These are phyloP conservation scores for Saturnia japonica DNA, from an alignment of 2,888 invertebrate genomes.

Conservation along the genomic window DNA sequence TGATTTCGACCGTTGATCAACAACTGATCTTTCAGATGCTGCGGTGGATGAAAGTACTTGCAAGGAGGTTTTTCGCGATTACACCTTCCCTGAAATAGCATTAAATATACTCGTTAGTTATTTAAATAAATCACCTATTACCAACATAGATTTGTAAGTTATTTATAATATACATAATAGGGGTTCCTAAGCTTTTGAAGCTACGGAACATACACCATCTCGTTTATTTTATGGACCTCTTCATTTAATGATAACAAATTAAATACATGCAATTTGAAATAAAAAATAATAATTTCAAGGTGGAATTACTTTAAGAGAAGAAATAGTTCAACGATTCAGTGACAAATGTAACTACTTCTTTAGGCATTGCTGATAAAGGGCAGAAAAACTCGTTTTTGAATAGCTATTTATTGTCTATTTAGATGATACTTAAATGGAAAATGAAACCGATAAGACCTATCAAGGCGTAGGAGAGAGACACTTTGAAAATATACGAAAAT, in stretches of 20 bases:
- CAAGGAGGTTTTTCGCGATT: slow-evolving; percentile 99
- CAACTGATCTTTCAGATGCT: slow-evolving; percentile 99
- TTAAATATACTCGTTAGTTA: slow-evolving; percentile 10
- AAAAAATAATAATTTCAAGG: too few species aligned
- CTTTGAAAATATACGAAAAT: slow-evolving; percentile 55
- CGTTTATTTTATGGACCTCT: too few species aligned
- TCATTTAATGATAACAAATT: too few species aligned
- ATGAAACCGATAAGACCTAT: slow-evolving; percentile 53
- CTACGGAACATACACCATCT: too few species aligned
- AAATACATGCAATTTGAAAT: too few species aligned
- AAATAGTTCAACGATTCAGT: too few species aligned
- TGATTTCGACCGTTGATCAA: slow-evolving; percentile 99
- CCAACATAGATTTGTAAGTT: not conserved
- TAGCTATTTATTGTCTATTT: slow-evolving; percentile 17
- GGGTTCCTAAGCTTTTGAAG: too few species aligned
- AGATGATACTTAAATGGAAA: slow-evolving; percentile 42
- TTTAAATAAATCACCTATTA: not conserved
- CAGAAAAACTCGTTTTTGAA: not conserved
- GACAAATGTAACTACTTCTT: too few species aligned
- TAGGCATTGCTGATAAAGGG: not conserved
- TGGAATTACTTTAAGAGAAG: too few species aligned
- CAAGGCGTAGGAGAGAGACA: slow-evolving; percentile 40
- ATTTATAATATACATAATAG: not conserved
- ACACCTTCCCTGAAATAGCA: slow-evolving; percentile 95
- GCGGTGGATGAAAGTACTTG: slow-evolving; percentile 99